phyloP scores from a whole-genome alignment of 1,140 invertebrate species.

The Penaeus chinensis region DNA sequence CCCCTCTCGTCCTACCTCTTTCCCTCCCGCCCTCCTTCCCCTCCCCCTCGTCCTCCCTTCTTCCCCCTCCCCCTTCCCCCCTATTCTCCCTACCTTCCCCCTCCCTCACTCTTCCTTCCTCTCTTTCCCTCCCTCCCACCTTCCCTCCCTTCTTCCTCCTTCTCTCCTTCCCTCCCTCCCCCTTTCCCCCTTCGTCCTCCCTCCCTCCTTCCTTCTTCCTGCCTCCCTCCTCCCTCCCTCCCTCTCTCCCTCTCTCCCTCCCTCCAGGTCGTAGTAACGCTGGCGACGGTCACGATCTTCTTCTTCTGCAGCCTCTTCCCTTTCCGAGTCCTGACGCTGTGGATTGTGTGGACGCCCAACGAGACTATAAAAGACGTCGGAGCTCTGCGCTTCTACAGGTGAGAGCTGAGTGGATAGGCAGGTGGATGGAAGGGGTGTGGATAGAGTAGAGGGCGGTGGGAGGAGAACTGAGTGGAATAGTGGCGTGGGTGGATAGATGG shows the following conservation, averaged over 20 bases:
- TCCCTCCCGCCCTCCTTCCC: no score
- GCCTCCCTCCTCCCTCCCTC: no score
- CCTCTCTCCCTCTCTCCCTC: no score
- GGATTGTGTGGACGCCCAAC: constrained; percentile 81
- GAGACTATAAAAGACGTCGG: constrained; percentile 74
- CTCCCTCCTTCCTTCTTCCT: no score
- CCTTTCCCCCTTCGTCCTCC: no score
- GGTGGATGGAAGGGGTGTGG: neutral
- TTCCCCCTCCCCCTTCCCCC: neutral
- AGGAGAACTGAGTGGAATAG: neutral
- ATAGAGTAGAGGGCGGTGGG: neutral
- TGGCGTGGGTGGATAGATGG: neutral
- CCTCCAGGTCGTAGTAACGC: constrained; percentile 79
- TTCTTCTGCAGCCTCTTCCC: constrained; percentile 92
- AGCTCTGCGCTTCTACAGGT: constrained; percentile 38
- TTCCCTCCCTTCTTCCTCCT: no score
- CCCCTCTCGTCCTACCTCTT: no score
- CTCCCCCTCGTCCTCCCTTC: no score
- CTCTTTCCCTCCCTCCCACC: no score
- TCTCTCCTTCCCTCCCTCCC: no score
- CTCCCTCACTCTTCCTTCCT: no score
- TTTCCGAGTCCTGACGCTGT: constrained; percentile 85
- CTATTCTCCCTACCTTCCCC: no score
- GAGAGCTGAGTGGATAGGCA: constrained; percentile 7
- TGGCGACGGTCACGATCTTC: constrained; percentile 88